Percentiles rank a stretch among this genome's conserved stretches.
phyloP scores from a whole-genome alignment of 35 echinoderm and acorn worm genomes.

The Heliocidaris tuberculata region DNA sequence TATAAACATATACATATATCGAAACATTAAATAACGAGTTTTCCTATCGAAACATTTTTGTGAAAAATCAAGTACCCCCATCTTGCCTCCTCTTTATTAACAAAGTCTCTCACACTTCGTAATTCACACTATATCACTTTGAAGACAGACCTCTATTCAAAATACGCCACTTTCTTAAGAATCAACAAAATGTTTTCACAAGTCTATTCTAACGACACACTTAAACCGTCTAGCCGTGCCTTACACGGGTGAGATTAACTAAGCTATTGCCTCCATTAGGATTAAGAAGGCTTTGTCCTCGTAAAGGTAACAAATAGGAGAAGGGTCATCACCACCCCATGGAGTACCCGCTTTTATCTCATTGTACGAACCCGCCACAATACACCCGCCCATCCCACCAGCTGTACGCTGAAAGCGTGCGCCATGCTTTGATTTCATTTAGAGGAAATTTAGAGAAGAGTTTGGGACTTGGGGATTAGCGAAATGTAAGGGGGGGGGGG shows the following conservation, averaged over 20 bases:
- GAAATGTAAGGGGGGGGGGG: not conserved
- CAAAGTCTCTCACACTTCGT: too few species aligned
- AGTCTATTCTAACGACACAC: not conserved
- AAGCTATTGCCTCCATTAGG: not conserved
- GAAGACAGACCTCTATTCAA: not conserved
- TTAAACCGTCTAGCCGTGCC: not conserved
- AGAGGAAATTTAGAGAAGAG: not conserved
- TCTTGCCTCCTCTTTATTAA: too few species aligned
- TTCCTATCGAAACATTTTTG: too few species aligned
- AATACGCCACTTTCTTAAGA: not conserved
- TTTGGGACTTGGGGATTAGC: not conserved
- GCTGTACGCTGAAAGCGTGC: not conserved
- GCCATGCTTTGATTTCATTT: not conserved
- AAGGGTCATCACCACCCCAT: not conserved
- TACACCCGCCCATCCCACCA: not conserved
- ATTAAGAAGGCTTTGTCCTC: not conserved
- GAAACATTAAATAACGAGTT: too few species aligned
- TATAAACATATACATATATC: too few species aligned
- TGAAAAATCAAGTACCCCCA: too few species aligned
- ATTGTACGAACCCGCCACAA: not conserved
- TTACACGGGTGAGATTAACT: too few species aligned
- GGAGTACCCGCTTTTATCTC: not conserved
- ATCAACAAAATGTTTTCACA: not conserved
- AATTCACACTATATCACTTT: not conserved
- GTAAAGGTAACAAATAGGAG: not conserved